Base-by-base conservation (phyloP, 2,797 vertebrate genomes). In the Danio kyathit region DNA sequence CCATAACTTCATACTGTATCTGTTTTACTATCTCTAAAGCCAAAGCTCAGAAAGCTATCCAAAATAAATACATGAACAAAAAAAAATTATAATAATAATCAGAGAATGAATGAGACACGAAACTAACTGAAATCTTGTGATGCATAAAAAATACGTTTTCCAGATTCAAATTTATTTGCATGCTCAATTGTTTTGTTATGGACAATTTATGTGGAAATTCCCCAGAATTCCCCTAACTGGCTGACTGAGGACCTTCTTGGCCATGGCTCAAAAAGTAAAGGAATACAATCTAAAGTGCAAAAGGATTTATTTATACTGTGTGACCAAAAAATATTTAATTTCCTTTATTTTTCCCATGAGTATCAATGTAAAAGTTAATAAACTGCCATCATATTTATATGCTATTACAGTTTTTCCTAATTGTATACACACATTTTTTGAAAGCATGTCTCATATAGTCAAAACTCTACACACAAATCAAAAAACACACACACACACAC, bases 121-220 rank as follows among this genome's bases (percentile, higher is more conserved):
- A 67, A 56, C 60, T 14, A 54, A 77, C 6, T 57, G 13, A 57
- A 77, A 69, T 69, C 64, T 59, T 78, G 52, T 49, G 64, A 78
- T 69, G 48, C 40, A 16, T 43, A 13, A 65, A 1, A 8, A 19
- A 9, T 3, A 2, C 10, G n/a, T 61, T n/a, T 14, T 11, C 8
- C 5, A 7, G 1, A 70, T 70, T 19, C 51, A 5, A 5, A 9
- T 54, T 54, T 29, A 60, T 63, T 61, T 51, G 48, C 17, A 54
- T 54, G 10, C 48, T 21, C 71, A 63, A 63, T 63, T 54, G 40
- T 2, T 72, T 79, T 52, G 41, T 63, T 54, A 44, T 7, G 19
- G 66, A 60, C 6, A 40, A 61, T 60, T 70, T 43, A 29, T 61
- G 9, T 70, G 66, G 59, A 79, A 79, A 54, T 72, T 44, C 17